Conservation (phyloP, 2,888 invertebrate genomes). For the Nebria salina region DNA sequence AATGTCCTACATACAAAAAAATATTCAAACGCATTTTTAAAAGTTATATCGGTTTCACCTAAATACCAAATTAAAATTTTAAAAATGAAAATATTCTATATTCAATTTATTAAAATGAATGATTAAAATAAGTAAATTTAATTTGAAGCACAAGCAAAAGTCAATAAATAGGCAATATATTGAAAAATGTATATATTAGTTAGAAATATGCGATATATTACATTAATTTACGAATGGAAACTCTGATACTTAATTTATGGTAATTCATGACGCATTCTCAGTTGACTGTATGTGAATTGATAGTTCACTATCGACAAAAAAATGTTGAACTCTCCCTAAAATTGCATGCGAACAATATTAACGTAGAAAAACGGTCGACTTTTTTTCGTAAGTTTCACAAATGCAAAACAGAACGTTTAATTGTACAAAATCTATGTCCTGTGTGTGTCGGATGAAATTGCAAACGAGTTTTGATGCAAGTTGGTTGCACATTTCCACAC, state of each 20-base stretch:
- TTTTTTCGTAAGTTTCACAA: not conserved
- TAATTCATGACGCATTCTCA: not conserved
- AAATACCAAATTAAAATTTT: not conserved
- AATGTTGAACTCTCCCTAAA: not conserved
- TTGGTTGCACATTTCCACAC: slow-evolving; percentile 20
- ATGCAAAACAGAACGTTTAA: slow-evolving; percentile 1
- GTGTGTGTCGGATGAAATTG: not conserved
- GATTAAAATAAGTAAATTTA: too few species aligned
- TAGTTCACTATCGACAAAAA: not conserved
- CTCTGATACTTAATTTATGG: not conserved
- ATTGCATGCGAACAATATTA: not conserved
- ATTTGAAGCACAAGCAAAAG: too few species aligned
- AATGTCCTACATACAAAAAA: not conserved
- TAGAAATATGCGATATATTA: too few species aligned
- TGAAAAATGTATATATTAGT: too few species aligned
- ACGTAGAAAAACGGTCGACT: not conserved
- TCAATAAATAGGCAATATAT: too few species aligned
- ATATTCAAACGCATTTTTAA: not conserved
- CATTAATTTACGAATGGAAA: not conserved
- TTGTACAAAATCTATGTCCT: not conserved
- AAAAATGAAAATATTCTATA: not conserved
- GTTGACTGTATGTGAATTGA: not conserved
- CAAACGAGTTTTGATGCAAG: not conserved
- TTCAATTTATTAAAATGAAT: not conserved
- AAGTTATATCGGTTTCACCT: not conserved